Conservation (phyloP, 1,140 invertebrate species). For the Calliopsis andreniformis region DNA sequence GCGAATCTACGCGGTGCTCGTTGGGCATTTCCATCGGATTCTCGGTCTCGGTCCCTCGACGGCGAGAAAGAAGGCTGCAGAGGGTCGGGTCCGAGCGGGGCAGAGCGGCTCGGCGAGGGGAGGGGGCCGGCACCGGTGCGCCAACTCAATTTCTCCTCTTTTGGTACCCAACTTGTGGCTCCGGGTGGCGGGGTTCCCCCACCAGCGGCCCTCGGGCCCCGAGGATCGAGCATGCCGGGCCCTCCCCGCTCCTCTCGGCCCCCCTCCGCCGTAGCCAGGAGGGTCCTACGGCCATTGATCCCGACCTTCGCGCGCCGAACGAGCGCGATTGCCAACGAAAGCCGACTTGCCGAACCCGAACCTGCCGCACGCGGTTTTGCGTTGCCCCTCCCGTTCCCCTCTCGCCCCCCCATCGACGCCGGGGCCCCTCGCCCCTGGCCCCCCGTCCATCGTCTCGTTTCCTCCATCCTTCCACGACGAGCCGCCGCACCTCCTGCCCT, state of each 20-base stretch:
- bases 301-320: slow-evolving; percentile 81
- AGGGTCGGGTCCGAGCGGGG: neutral
- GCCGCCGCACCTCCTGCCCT: slow-evolving; percentile 54
- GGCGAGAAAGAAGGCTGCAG: slow-evolving; percentile 38
- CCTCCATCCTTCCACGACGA: slow-evolving; percentile 52
- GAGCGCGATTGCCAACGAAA: slow-evolving; percentile 79
- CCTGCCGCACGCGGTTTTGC: slow-evolving; percentile 59
- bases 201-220: slow-evolving; percentile 45
- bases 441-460: slow-evolving; percentile 48
- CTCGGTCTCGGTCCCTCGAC: slow-evolving; percentile 35
- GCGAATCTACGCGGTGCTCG: slow-evolving; percentile 19
- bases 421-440: slow-evolving; percentile 18
- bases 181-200: slow-evolving; percentile 55
- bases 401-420: slow-evolving; percentile 14
- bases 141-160: slow-evolving; percentile 82
- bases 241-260: slow-evolving; percentile 39
- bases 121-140: slow-evolving; percentile 65
- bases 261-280: slow-evolving; percentile 64
- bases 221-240: slow-evolving; percentile 49
- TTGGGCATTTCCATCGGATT: slow-evolving; percentile 41
- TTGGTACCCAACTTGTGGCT: slow-evolving; percentile 79
- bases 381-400: slow-evolving; percentile 25
- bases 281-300: slow-evolving; percentile 82
- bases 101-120: neutral
- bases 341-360: slow-evolving; percentile 74